Evolutionary conservation across 2,797 vertebrate genomes (phyloP).

Genomic region (Tinamus major): DNA sequence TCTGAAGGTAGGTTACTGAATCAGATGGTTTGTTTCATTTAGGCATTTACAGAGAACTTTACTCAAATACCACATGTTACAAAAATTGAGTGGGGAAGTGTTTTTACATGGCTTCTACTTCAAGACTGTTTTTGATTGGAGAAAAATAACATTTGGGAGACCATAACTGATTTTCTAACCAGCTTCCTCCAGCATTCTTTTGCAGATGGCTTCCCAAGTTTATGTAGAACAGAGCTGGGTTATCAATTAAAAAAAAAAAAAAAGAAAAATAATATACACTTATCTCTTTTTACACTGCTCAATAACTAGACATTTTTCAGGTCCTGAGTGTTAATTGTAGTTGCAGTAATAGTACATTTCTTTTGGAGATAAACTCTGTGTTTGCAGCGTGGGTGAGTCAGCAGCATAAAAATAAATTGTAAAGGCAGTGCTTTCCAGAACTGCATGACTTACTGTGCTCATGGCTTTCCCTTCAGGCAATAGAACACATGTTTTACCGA

Average conservation of each 20-base stretch:
- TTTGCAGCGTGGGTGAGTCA: background rate
- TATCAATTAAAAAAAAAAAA: background rate
- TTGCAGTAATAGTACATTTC: background rate
- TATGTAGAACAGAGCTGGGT: background rate
- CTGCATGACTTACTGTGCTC: background rate
- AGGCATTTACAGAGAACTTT: background rate
- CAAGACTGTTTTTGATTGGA: background rate
- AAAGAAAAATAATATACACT: no score
- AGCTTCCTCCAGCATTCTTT: background rate
- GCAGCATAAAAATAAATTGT: background rate
- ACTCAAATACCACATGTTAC: background rate
- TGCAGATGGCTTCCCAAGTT: background rate
- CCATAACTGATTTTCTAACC: background rate
- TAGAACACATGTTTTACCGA: conserved; percentile 94
- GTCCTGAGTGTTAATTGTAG: background rate
- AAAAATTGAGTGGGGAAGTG: background rate
- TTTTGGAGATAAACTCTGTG: background rate
- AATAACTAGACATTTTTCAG: background rate
- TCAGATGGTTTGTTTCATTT: background rate
- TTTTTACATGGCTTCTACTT: background rate
- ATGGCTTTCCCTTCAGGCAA: conserved; percentile 82
- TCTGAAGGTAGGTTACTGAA: conserved; percentile 87
- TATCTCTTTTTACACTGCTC: background rate
- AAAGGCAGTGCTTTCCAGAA: background rate
- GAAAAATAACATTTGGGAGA: background rate